These are phyloP conservation scores for Carassius auratus DNA, from an alignment of 2,113 vertebrate species.

Conservation along the genomic window DNA sequence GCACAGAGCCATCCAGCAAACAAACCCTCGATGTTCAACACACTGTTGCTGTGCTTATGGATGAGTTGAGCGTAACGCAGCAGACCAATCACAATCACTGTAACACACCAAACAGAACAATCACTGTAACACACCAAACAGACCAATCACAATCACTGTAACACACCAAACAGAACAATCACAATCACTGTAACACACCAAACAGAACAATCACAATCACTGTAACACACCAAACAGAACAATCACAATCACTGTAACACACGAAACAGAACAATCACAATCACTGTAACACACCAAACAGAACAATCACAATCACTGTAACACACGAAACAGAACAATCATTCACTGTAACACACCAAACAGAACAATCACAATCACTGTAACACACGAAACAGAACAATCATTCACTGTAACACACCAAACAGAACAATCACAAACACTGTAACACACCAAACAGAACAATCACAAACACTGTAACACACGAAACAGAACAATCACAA, in stretches of 20 bases:
- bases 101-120: neutral
- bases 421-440: neutral
- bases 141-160: neutral
- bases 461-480: neutral
- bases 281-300: neutral
- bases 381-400: neutral
- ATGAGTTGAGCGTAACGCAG: slow-evolving; percentile 84
- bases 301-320: neutral
- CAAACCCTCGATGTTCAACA: slow-evolving; percentile 83
- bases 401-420: neutral
- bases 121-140: neutral
- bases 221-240: neutral
- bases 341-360: neutral
- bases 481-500: neutral
- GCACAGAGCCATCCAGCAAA: slow-evolving; percentile 82
- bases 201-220: neutral
- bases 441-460: neutral
- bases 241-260: neutral
- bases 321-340: neutral
- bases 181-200: neutral
- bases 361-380: neutral
- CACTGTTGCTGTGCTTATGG: slow-evolving; percentile 78
- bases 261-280: too few relatives aligned
- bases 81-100: slow-evolving; percentile 83
- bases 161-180: neutral